phyloP scores from a whole-genome alignment of 2,797 vertebrate species.

The Oceanodroma leucorhoa region DNA sequence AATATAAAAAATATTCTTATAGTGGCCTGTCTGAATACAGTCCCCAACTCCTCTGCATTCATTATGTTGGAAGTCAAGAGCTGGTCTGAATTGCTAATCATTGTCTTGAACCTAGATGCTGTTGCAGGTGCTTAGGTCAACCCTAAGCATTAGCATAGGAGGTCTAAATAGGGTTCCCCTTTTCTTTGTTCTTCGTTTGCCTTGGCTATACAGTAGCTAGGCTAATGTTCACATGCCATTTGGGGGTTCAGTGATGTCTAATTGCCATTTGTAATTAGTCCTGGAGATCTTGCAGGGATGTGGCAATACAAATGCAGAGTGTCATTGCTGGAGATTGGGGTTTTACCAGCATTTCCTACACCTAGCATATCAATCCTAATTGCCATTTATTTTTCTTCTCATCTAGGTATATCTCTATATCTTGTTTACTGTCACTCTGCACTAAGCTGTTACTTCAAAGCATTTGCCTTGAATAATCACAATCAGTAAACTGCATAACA shows the following conservation, averaged over 20 bases:
- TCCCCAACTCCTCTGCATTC: background rate
- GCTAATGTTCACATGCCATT: background rate
- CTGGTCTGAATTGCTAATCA: background rate
- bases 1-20: background rate
- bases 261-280: background rate
- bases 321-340: background rate
- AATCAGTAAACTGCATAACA: conserved; percentile 52
- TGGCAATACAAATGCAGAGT: background rate
- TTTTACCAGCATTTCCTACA: background rate
- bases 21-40: background rate
- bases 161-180: background rate
- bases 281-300: background rate
- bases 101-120: background rate
- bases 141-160: background rate
- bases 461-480: conserved; percentile 59
- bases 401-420: conserved; percentile 64
- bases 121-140: background rate
- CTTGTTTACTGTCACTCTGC: conserved; percentile 68
- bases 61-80: background rate
- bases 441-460: conserved; percentile 65
- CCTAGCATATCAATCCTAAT: conserved; percentile 47
- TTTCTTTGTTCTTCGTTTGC: background rate
- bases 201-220: background rate
- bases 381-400: conserved; percentile 64
- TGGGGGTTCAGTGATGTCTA: background rate